A percentile compares a stretch with the other conserved stretches of the same genome.
These are phyloP conservation scores for Phalangium opilio DNA, from an alignment of 2,888 invertebrate genomes.

Conservation along the genomic window DNA sequence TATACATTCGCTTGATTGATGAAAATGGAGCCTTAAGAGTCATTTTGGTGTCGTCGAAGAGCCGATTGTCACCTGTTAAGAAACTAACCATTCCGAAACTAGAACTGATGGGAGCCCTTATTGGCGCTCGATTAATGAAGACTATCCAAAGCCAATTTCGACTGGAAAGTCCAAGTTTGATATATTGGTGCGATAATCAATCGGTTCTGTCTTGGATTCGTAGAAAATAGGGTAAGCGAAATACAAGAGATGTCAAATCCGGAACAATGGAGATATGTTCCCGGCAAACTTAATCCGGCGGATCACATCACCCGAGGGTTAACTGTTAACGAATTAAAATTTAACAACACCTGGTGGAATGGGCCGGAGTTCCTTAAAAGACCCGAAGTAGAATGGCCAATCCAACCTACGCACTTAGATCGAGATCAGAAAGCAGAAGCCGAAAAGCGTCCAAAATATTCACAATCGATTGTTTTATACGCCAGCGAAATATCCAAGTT, in stretches of 20 bases:
- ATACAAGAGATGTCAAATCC: neutral
- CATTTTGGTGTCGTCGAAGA: neutral
- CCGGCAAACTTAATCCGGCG: neutral
- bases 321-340: too few species aligned
- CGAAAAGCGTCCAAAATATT: too few species aligned
- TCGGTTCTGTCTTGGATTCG: neutral
- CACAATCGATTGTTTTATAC: too few species aligned
- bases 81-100: constrained; percentile 2
- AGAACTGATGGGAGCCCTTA: neutral
- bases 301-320: neutral
- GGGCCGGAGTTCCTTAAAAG: too few species aligned
- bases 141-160: neutral
- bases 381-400: too few species aligned
- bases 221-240: neutral
- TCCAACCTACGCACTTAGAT: too few species aligned
- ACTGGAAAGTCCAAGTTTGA: too few species aligned
- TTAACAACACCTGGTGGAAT: too few species aligned
- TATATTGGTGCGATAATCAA: neutral
- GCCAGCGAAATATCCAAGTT: too few species aligned
- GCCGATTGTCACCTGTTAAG: neutral
- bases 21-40: neutral
- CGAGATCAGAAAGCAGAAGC: too few species aligned
- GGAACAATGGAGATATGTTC: neutral
- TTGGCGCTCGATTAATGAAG: neutral
- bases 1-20: neutral